phyloP scores from a whole-genome alignment of 1,140 invertebrate species.

The Anadara kagoshimensis region DNA sequence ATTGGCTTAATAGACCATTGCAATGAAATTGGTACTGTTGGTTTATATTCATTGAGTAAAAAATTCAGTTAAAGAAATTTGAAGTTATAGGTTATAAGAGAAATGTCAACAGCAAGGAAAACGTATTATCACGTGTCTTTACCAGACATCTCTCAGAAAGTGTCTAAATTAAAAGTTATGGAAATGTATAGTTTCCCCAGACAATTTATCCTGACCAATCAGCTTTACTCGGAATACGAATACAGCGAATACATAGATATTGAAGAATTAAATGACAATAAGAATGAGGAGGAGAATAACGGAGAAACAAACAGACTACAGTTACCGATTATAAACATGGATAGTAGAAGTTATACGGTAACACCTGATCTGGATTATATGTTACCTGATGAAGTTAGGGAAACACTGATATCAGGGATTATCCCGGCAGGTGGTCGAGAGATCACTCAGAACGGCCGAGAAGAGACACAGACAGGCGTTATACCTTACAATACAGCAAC shows the following conservation, averaged over 20 bases:
- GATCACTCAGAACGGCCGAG: not conserved
- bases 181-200: constrained; percentile 8
- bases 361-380: constrained; percentile 12
- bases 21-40: no score
- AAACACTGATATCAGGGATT: constrained; percentile 13
- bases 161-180: constrained; percentile 9
- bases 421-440: constrained; percentile 10
- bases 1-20: no score
- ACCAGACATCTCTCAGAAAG: no score
- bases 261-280: not conserved
- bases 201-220: constrained; percentile 5
- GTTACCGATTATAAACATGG: not conserved
- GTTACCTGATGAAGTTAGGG: constrained; percentile 10
- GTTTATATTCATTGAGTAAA: no score
- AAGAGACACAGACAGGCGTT: constrained; percentile 3
- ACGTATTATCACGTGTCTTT: no score
- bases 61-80: no score
- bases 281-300: not conserved
- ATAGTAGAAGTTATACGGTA: no score
- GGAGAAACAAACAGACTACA: not conserved
- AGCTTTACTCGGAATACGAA: constrained; percentile 9
- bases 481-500: constrained; percentile 1
- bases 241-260: constrained; percentile 2
- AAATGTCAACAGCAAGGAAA: no score
- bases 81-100: no score